Base-by-base conservation (phyloP, 2,888 invertebrate species). In the Herminia tarsipennalis region DNA sequence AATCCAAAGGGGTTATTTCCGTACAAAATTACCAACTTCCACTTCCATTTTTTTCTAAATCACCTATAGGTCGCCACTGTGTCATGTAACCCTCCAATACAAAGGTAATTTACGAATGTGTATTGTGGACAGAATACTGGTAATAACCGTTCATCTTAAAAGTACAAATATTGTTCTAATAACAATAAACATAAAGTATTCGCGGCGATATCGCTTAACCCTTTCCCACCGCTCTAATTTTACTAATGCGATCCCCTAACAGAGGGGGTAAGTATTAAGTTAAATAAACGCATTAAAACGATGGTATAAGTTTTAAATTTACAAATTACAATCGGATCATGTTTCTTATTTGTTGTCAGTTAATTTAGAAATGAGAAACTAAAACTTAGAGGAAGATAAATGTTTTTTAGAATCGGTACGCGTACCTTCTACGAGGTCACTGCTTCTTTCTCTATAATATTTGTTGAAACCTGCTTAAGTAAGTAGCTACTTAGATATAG, bases 151-250 rank as follows among this genome's bases (percentile, higher is more conserved):
- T 86, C 72, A 88, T 90, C 85, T 88, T 75, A 52, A 71, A 73
- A 71, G 81, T 83, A 89, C 88, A 89, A 90, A 91, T 90, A 90
- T 91, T 91, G 83, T 85, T 84, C 89, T 88, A 89, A 87, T 89
- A 88, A 90, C 88, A 88, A 91, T 91, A 88, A 89, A 86, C 78
- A 82, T 88, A 82, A 86, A 87, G 81, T 78, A 81, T 78, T 74
- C 73, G 76, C 76, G 66, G 74, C 58, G 59, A 60, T 54, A 55
- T 67, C 56, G 60, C 46, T 1, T 70, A 89, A 88, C 90, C 90
- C 88, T 88, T 91, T 90, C 91, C 89, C 91, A 91, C 87, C 86
- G 83, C 87, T 91, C 90, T 90, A 88, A 86, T 88, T 90, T 90
- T 88, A 89, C 90, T 88, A 89, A 89, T 88, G 88, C 81, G 79